phyloP scores from a whole-genome alignment of 2,888 invertebrate genomes.

The Sphaerophoria rueppellii region DNA sequence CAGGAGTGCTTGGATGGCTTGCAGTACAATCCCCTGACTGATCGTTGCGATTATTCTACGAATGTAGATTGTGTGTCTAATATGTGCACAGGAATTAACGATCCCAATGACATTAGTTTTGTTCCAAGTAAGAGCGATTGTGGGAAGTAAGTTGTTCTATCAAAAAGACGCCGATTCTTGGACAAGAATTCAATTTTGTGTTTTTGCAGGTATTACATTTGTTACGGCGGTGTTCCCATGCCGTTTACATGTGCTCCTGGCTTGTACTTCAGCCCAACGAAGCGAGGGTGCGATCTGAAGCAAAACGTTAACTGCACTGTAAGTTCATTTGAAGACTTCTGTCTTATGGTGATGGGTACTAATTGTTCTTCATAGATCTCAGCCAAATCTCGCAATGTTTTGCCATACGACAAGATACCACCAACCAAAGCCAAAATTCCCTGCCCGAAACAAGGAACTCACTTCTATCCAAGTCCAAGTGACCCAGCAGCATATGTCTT shows the following conservation, averaged over 20 bases:
- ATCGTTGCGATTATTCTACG: conserved; percentile 79
- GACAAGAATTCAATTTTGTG: background rate
- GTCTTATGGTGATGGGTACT: background rate
- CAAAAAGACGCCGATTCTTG: background rate
- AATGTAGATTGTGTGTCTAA: conserved; percentile 79
- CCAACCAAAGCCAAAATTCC: conserved; percentile 77
- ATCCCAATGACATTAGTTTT: conserved; percentile 76
- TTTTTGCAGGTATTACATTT: conserved; percentile 76
- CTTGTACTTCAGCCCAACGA: conserved; percentile 76
- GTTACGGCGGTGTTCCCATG: conserved; percentile 77
- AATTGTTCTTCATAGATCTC: conserved; percentile 74
- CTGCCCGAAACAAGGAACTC: conserved; percentile 77
- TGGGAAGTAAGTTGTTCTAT: background rate
- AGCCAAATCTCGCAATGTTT: conserved; percentile 76
- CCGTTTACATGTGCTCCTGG: conserved; percentile 76
- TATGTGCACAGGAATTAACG: conserved; percentile 77
- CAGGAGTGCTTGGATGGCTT: conserved; percentile 77
- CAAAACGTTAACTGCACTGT: conserved; percentile 77
- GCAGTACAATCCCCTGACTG: conserved; percentile 78
- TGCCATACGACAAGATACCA: conserved; percentile 76
- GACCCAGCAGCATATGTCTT: conserved; percentile 77
- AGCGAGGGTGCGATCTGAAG: conserved; percentile 78
- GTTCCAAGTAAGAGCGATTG: conserved; percentile 75
- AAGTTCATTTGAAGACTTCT: conserved; percentile 42
- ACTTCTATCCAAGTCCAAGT: conserved; percentile 76